Base-by-base conservation (phyloP, 1,140 invertebrate genomes). In the Arctopsyche grandis region DNA sequence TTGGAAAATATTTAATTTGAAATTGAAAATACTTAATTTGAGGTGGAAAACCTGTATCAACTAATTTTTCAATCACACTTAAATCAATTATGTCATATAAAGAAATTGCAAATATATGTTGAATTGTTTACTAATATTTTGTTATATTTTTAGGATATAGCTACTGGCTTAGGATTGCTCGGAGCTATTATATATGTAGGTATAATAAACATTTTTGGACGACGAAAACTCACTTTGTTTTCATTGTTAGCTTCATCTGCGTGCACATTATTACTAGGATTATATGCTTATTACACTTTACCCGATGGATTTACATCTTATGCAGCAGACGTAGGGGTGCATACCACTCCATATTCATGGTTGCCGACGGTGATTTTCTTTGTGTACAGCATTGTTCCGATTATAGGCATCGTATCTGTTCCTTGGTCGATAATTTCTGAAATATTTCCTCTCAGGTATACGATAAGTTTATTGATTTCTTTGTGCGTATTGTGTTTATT, bases 351-450 rank as follows among this genome's bases (percentile, higher is more conserved):
- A 22, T 29, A 43, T 29, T 79, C 77, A 14, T 84, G 83, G 83
- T 21, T 84, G 9, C 83, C 84, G 7, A 74, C 82, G 14, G 69
- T 75, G n/a, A 21, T 83, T 3, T 82, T 83, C 46, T 70, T 78
- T 63, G 14, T 78, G 12, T 69, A 83, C 1, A 79, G 76, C 63
- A 69, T 84, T 9, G 75, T 75, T 12, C 66, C 24, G 0, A 77
- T 14, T 12, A 12, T 76, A 10, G 84, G 84, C 0, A 76, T 84
- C 24, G 26, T 26, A 0, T 38, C 79, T 7, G 77, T 84, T 12
- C 89, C 90, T 0, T 89, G 89, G 88, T 84, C 90, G 69, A 83
- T 90, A 60, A 86, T 89, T 83, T 88, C 89, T 7, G 90, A 91
- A 78, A 80, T 85, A 12, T 84, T 85, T 52, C 89, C 84, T 7